Conservation (phyloP, 2,797 vertebrate genomes). For the Rhadinocentrus ornatus region DNA sequence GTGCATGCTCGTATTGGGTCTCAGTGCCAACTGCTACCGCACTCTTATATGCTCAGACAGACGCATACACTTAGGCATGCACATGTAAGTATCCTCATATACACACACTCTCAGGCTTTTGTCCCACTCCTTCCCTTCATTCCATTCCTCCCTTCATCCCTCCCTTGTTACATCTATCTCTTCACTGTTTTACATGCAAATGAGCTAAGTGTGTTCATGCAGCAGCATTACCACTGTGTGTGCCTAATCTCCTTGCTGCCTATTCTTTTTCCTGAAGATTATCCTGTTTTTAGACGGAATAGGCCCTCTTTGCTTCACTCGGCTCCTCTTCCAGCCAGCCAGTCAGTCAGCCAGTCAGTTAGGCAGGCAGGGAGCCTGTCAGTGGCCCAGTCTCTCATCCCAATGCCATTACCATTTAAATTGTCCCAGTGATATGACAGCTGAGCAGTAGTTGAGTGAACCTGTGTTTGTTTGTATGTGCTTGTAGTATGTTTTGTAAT, state of each 20-base stretch:
- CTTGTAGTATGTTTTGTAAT: slow-evolving; percentile 27
- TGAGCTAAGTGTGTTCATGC: slow-evolving; percentile 75
- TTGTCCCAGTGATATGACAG: slow-evolving; percentile 69
- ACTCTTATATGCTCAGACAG: slow-evolving; percentile 45
- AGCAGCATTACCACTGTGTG: slow-evolving; percentile 73
- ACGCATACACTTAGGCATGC: slow-evolving; percentile 38
- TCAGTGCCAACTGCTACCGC: slow-evolving; percentile 56
- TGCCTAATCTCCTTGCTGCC: slow-evolving; percentile 79
- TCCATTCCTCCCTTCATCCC: slow-evolving; percentile 54
- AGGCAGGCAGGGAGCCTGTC: slow-evolving; percentile 52
- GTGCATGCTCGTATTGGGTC: slow-evolving; percentile 61
- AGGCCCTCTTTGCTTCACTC: slow-evolving; percentile 61
- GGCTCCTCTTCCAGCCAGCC: slow-evolving; percentile 57
- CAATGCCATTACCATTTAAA: slow-evolving; percentile 77
- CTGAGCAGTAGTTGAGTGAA: slow-evolving; percentile 42
- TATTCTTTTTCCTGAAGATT: slow-evolving; percentile 79
- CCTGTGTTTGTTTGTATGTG: slow-evolving; percentile 14
- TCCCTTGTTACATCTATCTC: slow-evolving; percentile 57
- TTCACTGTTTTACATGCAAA: slow-evolving; percentile 78
- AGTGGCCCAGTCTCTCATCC: slow-evolving; percentile 62
- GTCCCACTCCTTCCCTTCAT: slow-evolving; percentile 66
- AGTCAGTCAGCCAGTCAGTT: slow-evolving; percentile 28
- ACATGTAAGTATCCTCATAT: slow-evolving; percentile 38
- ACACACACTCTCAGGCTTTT: slow-evolving; percentile 45
- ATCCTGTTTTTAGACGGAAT: slow-evolving; percentile 76